phyloP scores from a whole-genome alignment of 2,113 vertebrate genomes.

The Tupaia tana region DNA sequence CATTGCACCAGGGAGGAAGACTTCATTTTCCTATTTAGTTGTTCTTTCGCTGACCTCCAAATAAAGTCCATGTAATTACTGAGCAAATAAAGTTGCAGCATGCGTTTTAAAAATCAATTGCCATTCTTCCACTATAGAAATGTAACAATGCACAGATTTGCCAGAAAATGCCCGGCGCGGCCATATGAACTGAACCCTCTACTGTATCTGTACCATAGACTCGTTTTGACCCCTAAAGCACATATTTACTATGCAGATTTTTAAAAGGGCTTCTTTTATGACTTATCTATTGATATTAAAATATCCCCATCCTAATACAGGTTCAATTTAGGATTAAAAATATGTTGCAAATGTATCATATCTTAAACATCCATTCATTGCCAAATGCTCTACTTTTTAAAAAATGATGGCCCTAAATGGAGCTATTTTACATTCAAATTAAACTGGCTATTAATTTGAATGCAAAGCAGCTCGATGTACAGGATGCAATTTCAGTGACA shows the following conservation, averaged over 20 bases:
- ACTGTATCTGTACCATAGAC: constrained; percentile 75
- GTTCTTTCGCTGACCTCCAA: constrained; percentile 79
- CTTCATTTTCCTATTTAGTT: constrained; percentile 83
- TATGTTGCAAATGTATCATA: constrained; percentile 83
- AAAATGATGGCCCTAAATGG: constrained; percentile 85
- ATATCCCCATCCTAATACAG: constrained; percentile 78
- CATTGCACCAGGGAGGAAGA: constrained; percentile 80
- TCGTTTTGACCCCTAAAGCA: constrained; percentile 77
- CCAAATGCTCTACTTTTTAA: constrained; percentile 82
- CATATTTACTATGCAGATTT: constrained; percentile 80
- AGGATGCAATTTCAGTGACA: constrained; percentile 83
- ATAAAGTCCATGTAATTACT: constrained; percentile 83
- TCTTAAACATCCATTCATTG: constrained; percentile 87
- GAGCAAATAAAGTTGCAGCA: constrained; percentile 79
- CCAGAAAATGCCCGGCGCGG: constrained; percentile 68
- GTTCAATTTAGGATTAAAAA: constrained; percentile 86
- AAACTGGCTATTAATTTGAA: constrained; percentile 90
- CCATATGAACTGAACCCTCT: constrained; percentile 72
- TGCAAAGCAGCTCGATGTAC: constrained; percentile 88
- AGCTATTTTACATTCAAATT: constrained; percentile 92
- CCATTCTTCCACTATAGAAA: constrained; percentile 76
- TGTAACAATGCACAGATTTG: constrained; percentile 78
- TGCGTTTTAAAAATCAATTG: constrained; percentile 81
- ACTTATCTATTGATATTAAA: constrained; percentile 82
- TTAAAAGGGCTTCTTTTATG: constrained; percentile 77